Base-by-base conservation (phyloP, 2,888 invertebrate genomes). In the Danaus chrysippus region DNA sequence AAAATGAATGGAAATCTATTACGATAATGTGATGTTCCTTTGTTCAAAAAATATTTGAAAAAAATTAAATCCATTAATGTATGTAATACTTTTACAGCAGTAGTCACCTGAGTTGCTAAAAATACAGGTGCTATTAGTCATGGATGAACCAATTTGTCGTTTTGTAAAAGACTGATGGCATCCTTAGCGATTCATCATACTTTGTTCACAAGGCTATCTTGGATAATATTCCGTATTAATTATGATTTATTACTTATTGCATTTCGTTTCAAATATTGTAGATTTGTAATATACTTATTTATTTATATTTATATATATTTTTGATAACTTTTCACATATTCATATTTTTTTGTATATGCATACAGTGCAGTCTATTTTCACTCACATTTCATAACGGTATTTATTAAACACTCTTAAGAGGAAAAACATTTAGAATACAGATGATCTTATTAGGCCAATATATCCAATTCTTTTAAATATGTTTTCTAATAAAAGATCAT, bases 161-260 rank as follows among this genome's bases (percentile, higher is more conserved):
- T 54, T 49, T 69, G 72, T 72, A 75, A 76, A 79, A 76, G 78
- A 79, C 70, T 66, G 76, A 82, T 82, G 71, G 74, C 65, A 69
- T 69, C 70, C 65, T 66, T 67, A 65, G 77, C 79, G 58, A 69
- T 71, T 71, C 64, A 76, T 79, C 76, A 78, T 74, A 71, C 71
- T 68, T 70, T 49, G 49, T 49, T 49, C 49, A n/a, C 17, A 11
- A 49, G 49, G 17, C 49, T 49, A 17, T 49, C 10, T 17, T 17
- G 10, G 49, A 17, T 49, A 49, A n/a, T 49, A 49, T 49, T 49
- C 17, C 11, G 8, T 49, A 49, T 49, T 17, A 17, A 49, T 49
- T 49, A 49, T 49, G 49, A 49, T 15, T 49, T 49, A 49, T 17
- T 17, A 34, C 8, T 34, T 34, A 34, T 49, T 17, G 15, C 0